A percentile compares a stretch with the other conserved stretches of the same genome.
Conservation (phyloP, 2,888 invertebrate genomes). For the Proisotoma minuta region DNA sequence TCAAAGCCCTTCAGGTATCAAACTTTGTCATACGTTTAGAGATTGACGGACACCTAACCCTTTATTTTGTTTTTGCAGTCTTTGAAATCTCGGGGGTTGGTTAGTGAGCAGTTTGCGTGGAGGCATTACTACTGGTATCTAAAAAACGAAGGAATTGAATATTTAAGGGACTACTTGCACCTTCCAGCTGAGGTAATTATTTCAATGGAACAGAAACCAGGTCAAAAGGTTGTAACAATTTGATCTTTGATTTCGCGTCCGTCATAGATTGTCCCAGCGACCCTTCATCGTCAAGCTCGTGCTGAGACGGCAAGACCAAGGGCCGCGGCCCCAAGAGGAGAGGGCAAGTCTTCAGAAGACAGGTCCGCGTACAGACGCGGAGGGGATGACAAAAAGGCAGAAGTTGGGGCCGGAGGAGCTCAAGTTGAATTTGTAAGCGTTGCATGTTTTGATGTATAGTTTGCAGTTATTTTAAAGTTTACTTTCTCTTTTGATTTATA, state of each 20-base stretch:
- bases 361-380: slow-evolving; percentile 76
- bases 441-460: background rate
- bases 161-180: slow-evolving; percentile 88
- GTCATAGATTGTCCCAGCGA: slow-evolving; percentile 84
- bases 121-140: slow-evolving; percentile 99
- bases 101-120: slow-evolving; percentile 99
- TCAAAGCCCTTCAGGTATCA: slow-evolving; percentile 92
- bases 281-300: slow-evolving; percentile 84
- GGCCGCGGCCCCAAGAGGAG: slow-evolving; percentile 63
- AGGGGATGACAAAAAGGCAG: slow-evolving; percentile 78
- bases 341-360: slow-evolving; percentile 73
- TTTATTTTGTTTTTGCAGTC: slow-evolving; percentile 57
- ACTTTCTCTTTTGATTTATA: slow-evolving; percentile 52
- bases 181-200: slow-evolving; percentile 75
- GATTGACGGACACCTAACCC: background rate
- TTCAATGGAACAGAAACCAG: background rate
- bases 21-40: background rate
- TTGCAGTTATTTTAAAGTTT: background rate
- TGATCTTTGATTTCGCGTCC: slow-evolving; percentile 1
- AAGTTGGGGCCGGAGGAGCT: slow-evolving; percentile 93
- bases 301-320: slow-evolving; percentile 79
- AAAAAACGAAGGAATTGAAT: slow-evolving; percentile 97
- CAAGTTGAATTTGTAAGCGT: slow-evolving; percentile 82
- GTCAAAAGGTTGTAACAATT: too few relatives aligned
- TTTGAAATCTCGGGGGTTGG: slow-evolving; percentile 90